Evolutionary conservation across 2,888 invertebrate genomes (phyloP), one percentile per base, ranked within the genome.

Genomic region (Dromius quadrimaculatus): DNA sequence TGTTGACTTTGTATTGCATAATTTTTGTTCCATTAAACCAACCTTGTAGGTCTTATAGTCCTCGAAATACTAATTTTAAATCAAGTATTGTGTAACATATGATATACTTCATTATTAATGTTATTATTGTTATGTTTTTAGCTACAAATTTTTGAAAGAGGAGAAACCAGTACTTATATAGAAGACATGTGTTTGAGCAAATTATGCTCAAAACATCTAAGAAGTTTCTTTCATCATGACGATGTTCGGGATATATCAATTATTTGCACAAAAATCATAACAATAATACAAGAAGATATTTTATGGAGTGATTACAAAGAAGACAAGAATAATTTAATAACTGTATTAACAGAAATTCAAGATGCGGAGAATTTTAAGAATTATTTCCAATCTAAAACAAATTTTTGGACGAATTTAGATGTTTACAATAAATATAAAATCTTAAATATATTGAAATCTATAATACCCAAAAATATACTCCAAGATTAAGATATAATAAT

Each of bases 81-180:
- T n/a, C n/a, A n/a, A n/a, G n/a, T n/a, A n/a, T n/a, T n/a, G n/a
- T n/a, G n/a, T n/a, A n/a, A n/a, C n/a, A n/a, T n/a, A n/a, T n/a
- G n/a, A n/a, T n/a, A n/a, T n/a, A n/a, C n/a, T n/a, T n/a, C n/a
- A n/a, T n/a, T n/a, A 57, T 62, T 61, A 28, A 36, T 8, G 34
- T 4, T 50, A 28, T 63, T 57, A 57, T 38, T 8, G 34, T 4
- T 50, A 28, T 63, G 41, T 43, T 38, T 66, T 54, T 82, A 88
- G 76, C 86, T 89, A 0, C 61, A 47, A 61, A 59, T 70, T 15
- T 90, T 90, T 79, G 89, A 90, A 74, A 86, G 87, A 76, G 88
- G 87, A 72, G 89, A 89, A 76, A 82, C 84, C 71, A 90, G 89
- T 77, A 83, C 84, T 41, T 87, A 84, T 76, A 80, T 86, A 43